These are phyloP conservation scores for Caracal caracal DNA, from an alignment of 2,113 vertebrate genomes.

Conservation along the genomic window DNA sequence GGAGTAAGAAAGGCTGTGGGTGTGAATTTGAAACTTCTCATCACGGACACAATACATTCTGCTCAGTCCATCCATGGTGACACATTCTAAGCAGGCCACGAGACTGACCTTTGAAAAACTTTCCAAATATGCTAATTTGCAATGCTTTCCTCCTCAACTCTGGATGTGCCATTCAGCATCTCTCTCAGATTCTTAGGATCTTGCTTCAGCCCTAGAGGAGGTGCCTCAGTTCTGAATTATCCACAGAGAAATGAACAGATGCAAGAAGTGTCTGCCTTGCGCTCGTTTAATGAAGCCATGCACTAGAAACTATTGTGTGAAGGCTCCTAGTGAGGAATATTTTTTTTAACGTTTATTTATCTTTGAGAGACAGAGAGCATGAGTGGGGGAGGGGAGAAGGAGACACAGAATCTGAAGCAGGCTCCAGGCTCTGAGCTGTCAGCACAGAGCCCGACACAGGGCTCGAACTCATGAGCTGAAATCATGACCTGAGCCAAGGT, in stretches of 20 bases:
- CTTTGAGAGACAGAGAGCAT: too few species aligned
- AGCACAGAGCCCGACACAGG: too few species aligned
- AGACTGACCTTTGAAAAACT: background rate
- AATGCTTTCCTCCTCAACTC: background rate
- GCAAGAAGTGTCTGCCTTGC: background rate
- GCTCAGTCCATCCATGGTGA: background rate
- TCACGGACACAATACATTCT: background rate
- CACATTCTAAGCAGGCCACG: background rate
- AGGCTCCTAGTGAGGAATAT: background rate
- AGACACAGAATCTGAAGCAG: too few species aligned
- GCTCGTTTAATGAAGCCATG: background rate
- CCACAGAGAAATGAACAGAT: background rate
- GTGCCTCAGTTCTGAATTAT: background rate
- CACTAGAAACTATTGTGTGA: background rate
- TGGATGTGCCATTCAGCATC: background rate
- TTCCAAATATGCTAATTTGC: background rate
- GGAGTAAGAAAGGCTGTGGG: background rate
- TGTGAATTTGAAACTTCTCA: background rate
- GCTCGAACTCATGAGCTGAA: too few species aligned
- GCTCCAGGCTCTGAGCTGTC: too few species aligned
- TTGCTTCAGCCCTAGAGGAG: background rate
- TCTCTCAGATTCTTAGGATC: background rate
- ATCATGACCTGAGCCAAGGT: too few species aligned
- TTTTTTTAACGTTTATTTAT: too few species aligned
- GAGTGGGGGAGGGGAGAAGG: too few species aligned